These are phyloP conservation scores for Neolamprologus tretocephalus DNA, from an alignment of 2,113 vertebrate genomes.

Conservation along the genomic window DNA sequence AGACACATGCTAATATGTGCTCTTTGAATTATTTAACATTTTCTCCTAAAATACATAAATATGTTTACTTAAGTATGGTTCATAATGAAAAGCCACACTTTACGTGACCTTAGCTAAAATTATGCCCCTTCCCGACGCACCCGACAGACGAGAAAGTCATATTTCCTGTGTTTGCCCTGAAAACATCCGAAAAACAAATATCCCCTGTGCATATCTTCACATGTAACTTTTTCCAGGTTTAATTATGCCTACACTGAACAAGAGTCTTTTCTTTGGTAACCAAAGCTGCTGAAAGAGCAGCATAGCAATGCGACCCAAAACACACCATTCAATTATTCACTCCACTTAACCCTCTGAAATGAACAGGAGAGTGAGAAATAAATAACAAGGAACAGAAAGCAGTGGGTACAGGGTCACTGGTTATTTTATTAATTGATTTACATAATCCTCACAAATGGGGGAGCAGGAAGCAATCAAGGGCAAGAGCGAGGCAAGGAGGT, in stretches of 20 bases:
- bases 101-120: background rate
- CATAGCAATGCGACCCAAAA: conserved; percentile 10
- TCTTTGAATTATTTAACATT: conserved; percentile 11
- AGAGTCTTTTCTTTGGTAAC: background rate
- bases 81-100: background rate
- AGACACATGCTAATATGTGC: background rate
- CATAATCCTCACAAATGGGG: conserved; percentile 34
- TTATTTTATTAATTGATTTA: conserved; percentile 59
- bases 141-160: background rate
- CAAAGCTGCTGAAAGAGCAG: conserved; percentile 9
- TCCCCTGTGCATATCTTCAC: background rate
- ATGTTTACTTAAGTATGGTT: background rate
- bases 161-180: background rate
- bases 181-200: conserved; percentile 32
- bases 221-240: background rate
- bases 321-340: conserved; percentile 46
- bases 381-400: background rate
- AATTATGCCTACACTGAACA: background rate
- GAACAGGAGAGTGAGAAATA: conserved; percentile 9
- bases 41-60: conserved; percentile 8
- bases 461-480: background rate
- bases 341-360: conserved; percentile 33
- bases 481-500: background rate
- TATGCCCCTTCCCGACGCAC: background rate
- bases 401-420: background rate